Percentiles rank a stretch among this genome's conserved stretches.
Conservation (phyloP, 1,140 invertebrate genomes). For the Paralvinella palmiformis region DNA sequence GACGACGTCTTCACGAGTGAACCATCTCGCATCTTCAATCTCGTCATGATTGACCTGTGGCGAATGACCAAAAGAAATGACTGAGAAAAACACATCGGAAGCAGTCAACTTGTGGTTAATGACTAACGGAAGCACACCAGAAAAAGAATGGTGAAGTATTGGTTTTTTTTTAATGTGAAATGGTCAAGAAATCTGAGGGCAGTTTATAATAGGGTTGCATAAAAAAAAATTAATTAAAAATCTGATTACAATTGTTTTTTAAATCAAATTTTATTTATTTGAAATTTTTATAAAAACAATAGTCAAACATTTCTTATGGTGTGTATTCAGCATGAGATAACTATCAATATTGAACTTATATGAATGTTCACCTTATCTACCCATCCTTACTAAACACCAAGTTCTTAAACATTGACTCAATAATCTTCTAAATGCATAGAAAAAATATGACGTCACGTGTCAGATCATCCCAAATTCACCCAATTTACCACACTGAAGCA, state of each 20-base stretch:
- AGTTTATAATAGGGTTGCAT: neutral
- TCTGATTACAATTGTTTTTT: neutral
- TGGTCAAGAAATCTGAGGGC: neutral
- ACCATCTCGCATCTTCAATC: constrained; percentile 57
- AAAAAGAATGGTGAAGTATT: neutral
- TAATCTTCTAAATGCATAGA: no score
- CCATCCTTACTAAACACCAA: no score
- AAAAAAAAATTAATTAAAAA: no score
- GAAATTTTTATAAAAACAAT: no score
- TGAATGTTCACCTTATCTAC: no score
- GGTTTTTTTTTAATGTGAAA: neutral
- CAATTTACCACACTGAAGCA: no score
- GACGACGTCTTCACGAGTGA: constrained; percentile 50
- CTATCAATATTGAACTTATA: no score
- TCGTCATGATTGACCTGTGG: constrained; percentile 54
- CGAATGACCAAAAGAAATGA: neutral
- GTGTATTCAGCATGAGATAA: no score
- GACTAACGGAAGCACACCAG: neutral
- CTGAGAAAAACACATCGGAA: neutral
- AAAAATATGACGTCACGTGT: no score
- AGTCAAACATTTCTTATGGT: no score
- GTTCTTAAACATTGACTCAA: no score
- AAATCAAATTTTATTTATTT: neutral
- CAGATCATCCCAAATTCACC: no score
- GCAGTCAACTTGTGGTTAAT: neutral